Conservation (phyloP, 2,113 vertebrate genomes). For the Porphyrio hochstetteri region DNA sequence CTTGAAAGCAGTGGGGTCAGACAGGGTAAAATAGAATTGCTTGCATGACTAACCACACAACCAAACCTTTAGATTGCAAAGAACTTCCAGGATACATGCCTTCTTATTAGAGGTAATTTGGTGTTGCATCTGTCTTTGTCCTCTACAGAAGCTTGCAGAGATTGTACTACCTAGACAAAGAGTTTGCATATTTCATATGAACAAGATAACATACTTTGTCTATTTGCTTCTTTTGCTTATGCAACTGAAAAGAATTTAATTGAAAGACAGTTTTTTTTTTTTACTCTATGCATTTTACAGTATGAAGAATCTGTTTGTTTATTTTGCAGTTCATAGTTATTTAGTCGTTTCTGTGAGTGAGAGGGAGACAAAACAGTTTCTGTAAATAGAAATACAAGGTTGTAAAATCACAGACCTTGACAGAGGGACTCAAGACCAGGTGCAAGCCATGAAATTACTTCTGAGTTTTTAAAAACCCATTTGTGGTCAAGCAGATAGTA, state of each 20-base stretch:
- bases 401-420: slow-evolving; percentile 30
- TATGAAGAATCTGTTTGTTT: background rate
- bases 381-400: slow-evolving; percentile 31
- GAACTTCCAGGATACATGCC: background rate
- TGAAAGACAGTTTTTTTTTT: background rate
- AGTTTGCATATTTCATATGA: background rate
- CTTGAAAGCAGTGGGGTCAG: background rate
- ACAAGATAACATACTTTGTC: background rate
- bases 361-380: background rate
- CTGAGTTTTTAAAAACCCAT: background rate
- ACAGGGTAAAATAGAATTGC: background rate
- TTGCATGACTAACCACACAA: background rate
- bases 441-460: background rate
- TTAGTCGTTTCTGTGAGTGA: background rate
- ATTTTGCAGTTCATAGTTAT: background rate
- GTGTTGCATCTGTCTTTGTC: slow-evolving; percentile 14
- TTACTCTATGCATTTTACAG: background rate
- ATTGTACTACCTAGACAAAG: background rate
- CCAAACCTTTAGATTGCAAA: background rate
- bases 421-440: background rate
- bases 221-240: background rate
- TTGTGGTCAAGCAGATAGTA: background rate
- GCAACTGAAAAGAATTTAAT: background rate
- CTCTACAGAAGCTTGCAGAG: background rate
- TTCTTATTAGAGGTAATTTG: background rate